These are phyloP conservation scores for Microtus montanus DNA, from an alignment of 2,113 vertebrate genomes.

Conservation along the genomic window DNA sequence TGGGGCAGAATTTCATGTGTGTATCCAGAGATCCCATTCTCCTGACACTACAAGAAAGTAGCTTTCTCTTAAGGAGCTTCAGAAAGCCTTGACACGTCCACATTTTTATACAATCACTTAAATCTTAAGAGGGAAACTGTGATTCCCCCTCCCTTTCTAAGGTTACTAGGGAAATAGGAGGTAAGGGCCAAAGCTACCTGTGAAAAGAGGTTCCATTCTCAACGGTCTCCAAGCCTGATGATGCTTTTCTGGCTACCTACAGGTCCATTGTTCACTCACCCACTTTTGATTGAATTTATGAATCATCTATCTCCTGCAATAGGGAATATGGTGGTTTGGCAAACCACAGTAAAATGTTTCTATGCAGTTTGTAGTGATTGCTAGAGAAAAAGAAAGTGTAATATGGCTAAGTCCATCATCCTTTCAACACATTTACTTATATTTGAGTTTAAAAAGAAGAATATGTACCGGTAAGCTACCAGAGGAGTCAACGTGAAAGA, in stretches of 20 bases:
- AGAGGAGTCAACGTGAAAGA: background rate
- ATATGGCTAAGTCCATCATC: background rate
- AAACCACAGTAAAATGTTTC: background rate
- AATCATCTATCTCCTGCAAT: background rate
- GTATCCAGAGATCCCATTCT: background rate
- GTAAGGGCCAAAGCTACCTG: background rate
- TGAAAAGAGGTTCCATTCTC: background rate
- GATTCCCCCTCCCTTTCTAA: background rate
- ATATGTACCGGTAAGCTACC: background rate
- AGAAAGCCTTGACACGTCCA: background rate
- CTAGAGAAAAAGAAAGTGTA: background rate
- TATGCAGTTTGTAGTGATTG: background rate
- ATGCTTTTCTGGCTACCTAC: background rate
- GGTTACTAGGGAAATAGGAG: background rate
- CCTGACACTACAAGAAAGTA: background rate
- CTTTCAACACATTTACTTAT: conserved; percentile 2
- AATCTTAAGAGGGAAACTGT: background rate
- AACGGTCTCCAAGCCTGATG: background rate
- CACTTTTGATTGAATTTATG: background rate
- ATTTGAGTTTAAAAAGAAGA: conserved; percentile 25
- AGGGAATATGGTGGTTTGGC: background rate
- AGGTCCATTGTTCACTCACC: background rate
- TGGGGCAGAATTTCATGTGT: background rate
- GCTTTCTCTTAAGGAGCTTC: background rate
- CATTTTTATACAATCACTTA: background rate